Percentiles rank a stretch among this genome's conserved stretches.
phyloP scores from a whole-genome alignment of 2,113 vertebrate species.

The Thinocorus orbignyianus region DNA sequence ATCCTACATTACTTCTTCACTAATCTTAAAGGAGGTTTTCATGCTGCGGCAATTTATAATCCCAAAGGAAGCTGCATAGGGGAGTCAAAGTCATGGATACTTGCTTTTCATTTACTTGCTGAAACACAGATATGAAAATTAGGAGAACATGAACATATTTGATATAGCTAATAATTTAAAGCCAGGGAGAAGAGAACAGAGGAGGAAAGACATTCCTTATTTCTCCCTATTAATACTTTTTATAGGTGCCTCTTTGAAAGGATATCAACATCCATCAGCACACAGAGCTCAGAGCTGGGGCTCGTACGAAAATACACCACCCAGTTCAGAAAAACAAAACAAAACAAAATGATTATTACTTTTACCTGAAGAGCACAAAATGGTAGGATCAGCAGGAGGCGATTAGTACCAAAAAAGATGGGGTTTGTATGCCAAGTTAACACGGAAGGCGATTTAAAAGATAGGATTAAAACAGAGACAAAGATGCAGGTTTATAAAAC shows the following conservation, averaged over 20 bases:
- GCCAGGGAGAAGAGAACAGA: not conserved
- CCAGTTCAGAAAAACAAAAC: not conserved
- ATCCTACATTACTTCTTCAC: not conserved
- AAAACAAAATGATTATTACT: conserved; percentile 40
- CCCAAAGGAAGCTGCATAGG: not conserved
- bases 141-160: not conserved
- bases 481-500: conserved; percentile 3
- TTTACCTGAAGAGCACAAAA: conserved; percentile 23
- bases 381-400: not conserved
- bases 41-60: not conserved
- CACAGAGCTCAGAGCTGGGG: conserved; percentile 23
- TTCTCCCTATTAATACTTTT: not conserved
- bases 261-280: conserved; percentile 17
- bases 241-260: not conserved
- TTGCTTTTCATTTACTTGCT: not conserved
- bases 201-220: not conserved
- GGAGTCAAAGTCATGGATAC: not conserved
- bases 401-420: not conserved
- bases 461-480: conserved; percentile 35
- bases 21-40: not conserved
- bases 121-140: not conserved
- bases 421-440: not conserved
- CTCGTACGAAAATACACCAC: not conserved
- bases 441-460: not conserved
- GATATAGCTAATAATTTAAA: conserved; percentile 8